phyloP scores from a whole-genome alignment of 2,797 vertebrate genomes.

The Danio albolineatus region DNA sequence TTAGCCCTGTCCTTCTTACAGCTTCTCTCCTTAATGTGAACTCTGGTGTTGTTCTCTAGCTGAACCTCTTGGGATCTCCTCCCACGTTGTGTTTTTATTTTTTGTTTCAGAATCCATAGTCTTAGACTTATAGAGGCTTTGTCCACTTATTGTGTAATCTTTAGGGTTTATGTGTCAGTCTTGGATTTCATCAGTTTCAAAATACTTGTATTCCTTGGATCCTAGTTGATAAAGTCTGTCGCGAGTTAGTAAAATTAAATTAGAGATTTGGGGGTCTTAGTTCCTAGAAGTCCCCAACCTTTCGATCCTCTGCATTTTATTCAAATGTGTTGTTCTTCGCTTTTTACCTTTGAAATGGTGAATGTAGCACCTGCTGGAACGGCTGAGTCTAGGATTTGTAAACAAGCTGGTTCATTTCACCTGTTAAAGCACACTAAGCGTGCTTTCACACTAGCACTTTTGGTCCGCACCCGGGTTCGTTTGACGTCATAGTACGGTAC shows the following conservation, averaged over 20 bases:
- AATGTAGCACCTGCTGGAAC: too few relatives aligned
- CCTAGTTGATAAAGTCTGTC: not conserved
- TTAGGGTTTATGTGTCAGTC: not conserved
- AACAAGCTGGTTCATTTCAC: too few relatives aligned
- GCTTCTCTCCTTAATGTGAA: slow-evolving; percentile 3
- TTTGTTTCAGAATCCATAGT: not conserved
- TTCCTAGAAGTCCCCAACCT: not conserved
- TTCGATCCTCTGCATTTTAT: too few relatives aligned
- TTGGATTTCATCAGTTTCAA: not conserved
- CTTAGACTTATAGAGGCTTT: not conserved
- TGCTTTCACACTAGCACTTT: too few relatives aligned
- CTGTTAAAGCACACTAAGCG: too few relatives aligned
- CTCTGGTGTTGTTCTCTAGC: not conserved
- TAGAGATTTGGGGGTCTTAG: not conserved
- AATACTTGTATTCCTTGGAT: too few relatives aligned
- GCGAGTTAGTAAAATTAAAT: not conserved
- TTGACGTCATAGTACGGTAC: too few relatives aligned
- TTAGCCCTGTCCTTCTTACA: slow-evolving; percentile 11
- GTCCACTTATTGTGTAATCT: not conserved
- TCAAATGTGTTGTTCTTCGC: too few relatives aligned
- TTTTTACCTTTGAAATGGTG: too few relatives aligned
- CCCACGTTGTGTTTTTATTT: not conserved
- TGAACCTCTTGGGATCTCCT: slow-evolving; percentile 13
- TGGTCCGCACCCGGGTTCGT: too few relatives aligned
- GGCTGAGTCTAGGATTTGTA: too few relatives aligned